Conservation (phyloP, 2,113 vertebrate genomes). For the Archocentrus centrarchus region DNA sequence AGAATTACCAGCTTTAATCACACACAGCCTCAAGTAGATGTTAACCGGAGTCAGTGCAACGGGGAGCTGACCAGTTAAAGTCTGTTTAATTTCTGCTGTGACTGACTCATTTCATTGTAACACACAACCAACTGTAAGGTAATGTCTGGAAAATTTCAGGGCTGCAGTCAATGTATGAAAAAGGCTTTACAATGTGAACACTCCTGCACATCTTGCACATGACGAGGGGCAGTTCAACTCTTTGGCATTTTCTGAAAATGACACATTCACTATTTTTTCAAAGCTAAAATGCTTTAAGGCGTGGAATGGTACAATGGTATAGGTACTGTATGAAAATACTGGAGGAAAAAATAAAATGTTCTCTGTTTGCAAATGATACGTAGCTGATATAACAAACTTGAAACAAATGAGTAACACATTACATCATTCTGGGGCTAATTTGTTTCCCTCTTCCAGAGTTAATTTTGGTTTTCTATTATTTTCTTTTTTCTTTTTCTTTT, state of each 20-base stretch:
- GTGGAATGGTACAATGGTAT: conserved; percentile 3
- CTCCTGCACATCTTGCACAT: conserved; percentile 8
- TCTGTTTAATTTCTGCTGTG: neutral
- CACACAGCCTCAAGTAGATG: neutral
- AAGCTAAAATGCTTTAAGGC: conserved; percentile 41
- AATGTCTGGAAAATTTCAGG: neutral
- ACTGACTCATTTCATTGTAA: neutral
- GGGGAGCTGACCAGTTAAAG: neutral
- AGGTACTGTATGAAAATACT: neutral
- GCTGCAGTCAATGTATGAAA: neutral
- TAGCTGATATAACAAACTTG: neutral
- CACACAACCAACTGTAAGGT: neutral
- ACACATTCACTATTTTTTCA: conserved; percentile 51
- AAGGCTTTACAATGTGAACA: neutral
- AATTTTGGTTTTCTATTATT: neutral
- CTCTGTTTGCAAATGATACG: neutral
- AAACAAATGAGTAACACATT: neutral
- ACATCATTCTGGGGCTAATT: neutral
- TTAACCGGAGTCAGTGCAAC: neutral
- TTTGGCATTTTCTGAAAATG: conserved; percentile 57
- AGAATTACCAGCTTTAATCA: neutral
- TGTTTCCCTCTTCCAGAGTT: neutral
- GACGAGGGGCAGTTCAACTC: conserved; percentile 24
- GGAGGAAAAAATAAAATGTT: conserved; percentile 11
- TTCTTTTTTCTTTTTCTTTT: neutral